A percentile compares a stretch with the other conserved stretches of the same genome.
Evolutionary conservation across 2,797 vertebrate species (phyloP).

Genomic region (Muscicapa comitata): DNA sequence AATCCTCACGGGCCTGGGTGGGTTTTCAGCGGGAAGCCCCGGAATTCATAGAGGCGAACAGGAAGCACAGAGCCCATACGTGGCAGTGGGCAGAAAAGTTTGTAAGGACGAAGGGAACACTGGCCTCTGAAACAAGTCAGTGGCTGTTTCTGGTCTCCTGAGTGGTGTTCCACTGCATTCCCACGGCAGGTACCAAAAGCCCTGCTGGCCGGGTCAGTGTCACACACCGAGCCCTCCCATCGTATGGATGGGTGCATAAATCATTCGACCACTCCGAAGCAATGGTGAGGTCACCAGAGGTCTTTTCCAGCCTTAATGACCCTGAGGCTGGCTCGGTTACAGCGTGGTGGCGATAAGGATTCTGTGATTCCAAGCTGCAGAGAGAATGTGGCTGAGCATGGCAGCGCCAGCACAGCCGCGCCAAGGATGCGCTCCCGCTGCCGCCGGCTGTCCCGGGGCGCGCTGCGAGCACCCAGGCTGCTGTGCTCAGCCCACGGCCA

Average conservation of each 20-base stretch:
- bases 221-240: fast-evolving
- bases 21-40: not conserved
- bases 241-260: fast-evolving
- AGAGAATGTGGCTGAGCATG: fast-evolving
- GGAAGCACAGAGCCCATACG: fast-evolving
- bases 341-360: not conserved
- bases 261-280: fast-evolving
- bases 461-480: fast-evolving
- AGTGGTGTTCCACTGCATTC: not conserved
- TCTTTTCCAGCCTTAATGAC: not conserved
- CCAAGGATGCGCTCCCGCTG: not conserved
- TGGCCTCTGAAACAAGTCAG: not conserved
- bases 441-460: not conserved
- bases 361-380: fast-evolving
- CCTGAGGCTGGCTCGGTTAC: not conserved
- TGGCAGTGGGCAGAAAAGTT: not conserved
- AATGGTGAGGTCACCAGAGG: not conserved
- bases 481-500: not conserved
- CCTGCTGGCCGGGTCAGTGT: too few species aligned
- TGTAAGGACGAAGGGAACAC: fast-evolving
- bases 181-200: not conserved
- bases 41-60: too few species aligned
- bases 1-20: not conserved
- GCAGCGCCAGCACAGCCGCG: not conserved
- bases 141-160: not conserved